phyloP scores from a whole-genome alignment of 1,140 invertebrate genomes.

The Sitobion miscanthi region DNA sequence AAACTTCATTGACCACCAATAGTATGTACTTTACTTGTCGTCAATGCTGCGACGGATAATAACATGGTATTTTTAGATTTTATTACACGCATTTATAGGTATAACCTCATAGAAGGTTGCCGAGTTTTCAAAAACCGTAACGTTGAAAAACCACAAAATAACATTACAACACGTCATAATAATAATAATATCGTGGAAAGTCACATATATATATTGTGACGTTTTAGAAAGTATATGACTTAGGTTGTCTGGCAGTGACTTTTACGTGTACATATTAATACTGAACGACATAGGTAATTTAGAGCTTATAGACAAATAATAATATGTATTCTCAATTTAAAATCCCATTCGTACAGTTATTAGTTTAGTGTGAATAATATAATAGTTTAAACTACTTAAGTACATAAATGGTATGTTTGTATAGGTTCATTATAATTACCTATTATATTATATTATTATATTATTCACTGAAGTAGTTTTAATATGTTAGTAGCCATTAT shows the following conservation, averaged over 20 bases:
- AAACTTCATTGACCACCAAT: conserved; percentile 6
- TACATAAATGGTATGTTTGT: not conserved
- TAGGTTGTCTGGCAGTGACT: not conserved
- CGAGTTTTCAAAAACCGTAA: not conserved
- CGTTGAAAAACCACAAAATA: not conserved
- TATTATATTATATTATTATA: not conserved
- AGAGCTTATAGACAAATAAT: not conserved
- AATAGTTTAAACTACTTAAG: not conserved
- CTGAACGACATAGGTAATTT: not conserved
- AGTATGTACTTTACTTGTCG: not conserved
- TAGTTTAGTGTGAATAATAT: not conserved
- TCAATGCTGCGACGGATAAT: not conserved
- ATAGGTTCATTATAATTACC: not conserved
- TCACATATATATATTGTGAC: not conserved
- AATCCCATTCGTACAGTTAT: not conserved
- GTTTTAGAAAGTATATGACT: not conserved
- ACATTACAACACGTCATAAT: not conserved
- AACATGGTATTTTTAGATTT: not conserved
- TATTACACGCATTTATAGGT: not conserved
- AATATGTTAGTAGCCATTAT: not conserved
- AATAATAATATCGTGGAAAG: not conserved
- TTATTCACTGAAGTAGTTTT: not conserved
- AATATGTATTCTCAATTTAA: not conserved
- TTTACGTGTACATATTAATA: not conserved
- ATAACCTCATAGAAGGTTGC: not conserved